Conservation (phyloP, 2,113 vertebrate species). For the Xiphophorus couchianus region DNA sequence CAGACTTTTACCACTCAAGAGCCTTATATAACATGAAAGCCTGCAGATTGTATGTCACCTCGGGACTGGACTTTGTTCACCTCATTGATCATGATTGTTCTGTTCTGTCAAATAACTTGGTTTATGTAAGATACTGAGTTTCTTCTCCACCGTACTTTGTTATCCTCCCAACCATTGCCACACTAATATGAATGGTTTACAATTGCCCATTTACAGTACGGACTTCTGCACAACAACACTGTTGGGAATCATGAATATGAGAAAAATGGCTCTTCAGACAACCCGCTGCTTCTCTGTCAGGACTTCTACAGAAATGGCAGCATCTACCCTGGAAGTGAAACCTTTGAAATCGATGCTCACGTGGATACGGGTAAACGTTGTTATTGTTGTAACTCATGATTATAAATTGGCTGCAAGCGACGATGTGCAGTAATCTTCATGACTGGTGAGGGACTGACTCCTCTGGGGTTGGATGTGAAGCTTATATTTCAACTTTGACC, state of each 20-base stretch:
- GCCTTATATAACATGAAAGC: not conserved
- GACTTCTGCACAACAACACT: slow-evolving; percentile 84
- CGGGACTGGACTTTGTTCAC: slow-evolving; percentile 52
- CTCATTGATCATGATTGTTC: not conserved
- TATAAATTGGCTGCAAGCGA: no score
- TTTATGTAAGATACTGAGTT: not conserved
- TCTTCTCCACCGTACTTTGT: not conserved
- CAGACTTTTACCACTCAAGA: slow-evolving; percentile 12
- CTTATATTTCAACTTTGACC: no score
- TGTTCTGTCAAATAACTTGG: not conserved
- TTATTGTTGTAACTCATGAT: not conserved
- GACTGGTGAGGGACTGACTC: no score
- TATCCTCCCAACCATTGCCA: not conserved
- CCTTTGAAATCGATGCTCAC: slow-evolving; percentile 90
- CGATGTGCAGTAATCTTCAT: no score
- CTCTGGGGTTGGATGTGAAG: no score
- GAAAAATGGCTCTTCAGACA: slow-evolving; percentile 73
- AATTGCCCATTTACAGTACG: slow-evolving; percentile 77
- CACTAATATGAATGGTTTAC: not conserved
- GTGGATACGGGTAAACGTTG: slow-evolving; percentile 84
- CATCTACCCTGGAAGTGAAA: slow-evolving; percentile 89
- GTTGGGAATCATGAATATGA: slow-evolving; percentile 92
- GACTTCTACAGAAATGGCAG: slow-evolving; percentile 87
- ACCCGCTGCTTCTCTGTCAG: slow-evolving; percentile 86
- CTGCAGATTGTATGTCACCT: not conserved